A percentile compares a stretch with the other conserved stretches of the same genome.
phyloP scores from a whole-genome alignment of 2,888 invertebrate species.

The Myopa tessellatipennis region DNA sequence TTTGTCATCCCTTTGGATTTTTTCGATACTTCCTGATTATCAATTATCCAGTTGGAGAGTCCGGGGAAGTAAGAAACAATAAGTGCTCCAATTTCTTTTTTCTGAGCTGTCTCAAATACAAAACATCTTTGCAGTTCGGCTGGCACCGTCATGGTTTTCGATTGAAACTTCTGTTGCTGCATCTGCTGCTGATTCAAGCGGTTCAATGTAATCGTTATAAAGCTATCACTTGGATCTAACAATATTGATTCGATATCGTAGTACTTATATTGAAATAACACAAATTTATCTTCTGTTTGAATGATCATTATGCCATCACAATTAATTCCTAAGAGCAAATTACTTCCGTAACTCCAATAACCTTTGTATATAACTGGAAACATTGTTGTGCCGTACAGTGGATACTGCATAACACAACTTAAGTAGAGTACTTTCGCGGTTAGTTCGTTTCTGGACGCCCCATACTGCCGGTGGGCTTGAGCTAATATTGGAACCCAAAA shows the following conservation, averaged over 20 bases:
- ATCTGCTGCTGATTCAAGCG: conserved; percentile 69
- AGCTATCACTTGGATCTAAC: conserved; percentile 91
- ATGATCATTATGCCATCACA: conserved; percentile 92
- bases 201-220: conserved; percentile 88
- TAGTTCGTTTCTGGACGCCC: conserved; percentile 89
- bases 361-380: conserved; percentile 93
- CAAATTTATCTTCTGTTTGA: conserved; percentile 90
- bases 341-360: conserved; percentile 87
- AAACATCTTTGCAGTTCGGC: conserved; percentile 80
- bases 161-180: conserved; percentile 50
- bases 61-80: conserved; percentile 92
- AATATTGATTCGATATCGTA: conserved; percentile 90
- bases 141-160: conserved; percentile 49
- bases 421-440: conserved; percentile 94
- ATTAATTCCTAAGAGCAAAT: conserved; percentile 85
- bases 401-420: conserved; percentile 97
- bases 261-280: conserved; percentile 91
- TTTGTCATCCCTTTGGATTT: conserved; percentile 81
- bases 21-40: conserved; percentile 76
- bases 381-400: conserved; percentile 87
- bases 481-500: conserved; percentile 90
- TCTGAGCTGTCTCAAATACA: conserved; percentile 90
- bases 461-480: conserved; percentile 90
- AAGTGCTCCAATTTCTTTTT: conserved; percentile 90
- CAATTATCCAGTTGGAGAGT: conserved; percentile 84